A percentile compares a stretch with the other conserved stretches of the same genome.
phyloP scores from a whole-genome alignment of 1,140 invertebrate genomes.

The Nephila pilipes region DNA sequence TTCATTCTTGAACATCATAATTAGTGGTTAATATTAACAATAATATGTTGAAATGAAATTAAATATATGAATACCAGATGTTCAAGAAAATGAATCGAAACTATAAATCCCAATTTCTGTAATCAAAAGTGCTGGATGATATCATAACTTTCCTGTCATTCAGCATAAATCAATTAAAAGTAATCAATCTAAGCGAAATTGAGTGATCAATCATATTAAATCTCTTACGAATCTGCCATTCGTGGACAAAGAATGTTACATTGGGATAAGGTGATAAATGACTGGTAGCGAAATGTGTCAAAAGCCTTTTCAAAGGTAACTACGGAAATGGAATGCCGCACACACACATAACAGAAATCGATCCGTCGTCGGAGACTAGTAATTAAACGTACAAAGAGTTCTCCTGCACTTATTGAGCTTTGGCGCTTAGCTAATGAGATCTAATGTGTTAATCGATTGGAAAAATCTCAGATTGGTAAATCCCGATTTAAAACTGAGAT shows the following conservation, averaged over 20 bases:
- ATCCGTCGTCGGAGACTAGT: conserved; percentile 42
- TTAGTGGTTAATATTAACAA: background rate
- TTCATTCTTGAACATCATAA: too few relatives aligned
- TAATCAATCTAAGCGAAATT: conserved; percentile 29
- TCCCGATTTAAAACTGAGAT: conserved; percentile 2
- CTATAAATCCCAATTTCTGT: background rate
- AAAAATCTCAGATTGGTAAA: conserved; percentile 38
- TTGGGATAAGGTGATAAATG: conserved; percentile 41
- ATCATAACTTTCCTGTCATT: conserved; percentile 8
- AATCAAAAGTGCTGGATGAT: background rate
- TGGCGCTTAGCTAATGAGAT: conserved; percentile 54
- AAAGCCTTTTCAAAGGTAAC: conserved; percentile 68
- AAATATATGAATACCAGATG: background rate
- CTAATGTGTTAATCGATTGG: conserved; percentile 73
- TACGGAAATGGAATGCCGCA: conserved; percentile 54
- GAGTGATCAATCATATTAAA: conserved; percentile 31
- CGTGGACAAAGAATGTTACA: conserved; percentile 53
- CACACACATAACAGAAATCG: conserved; percentile 15
- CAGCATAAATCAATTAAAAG: conserved; percentile 39
- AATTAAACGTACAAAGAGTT: conserved; percentile 67
- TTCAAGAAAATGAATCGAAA: background rate
- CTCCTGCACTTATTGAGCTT: conserved; percentile 23
- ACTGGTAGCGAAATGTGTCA: conserved; percentile 35
- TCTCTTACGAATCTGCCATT: conserved; percentile 51
- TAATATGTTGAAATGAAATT: background rate